Conservation (phyloP, 2,113 vertebrate species). For the Lasiurus borealis region DNA sequence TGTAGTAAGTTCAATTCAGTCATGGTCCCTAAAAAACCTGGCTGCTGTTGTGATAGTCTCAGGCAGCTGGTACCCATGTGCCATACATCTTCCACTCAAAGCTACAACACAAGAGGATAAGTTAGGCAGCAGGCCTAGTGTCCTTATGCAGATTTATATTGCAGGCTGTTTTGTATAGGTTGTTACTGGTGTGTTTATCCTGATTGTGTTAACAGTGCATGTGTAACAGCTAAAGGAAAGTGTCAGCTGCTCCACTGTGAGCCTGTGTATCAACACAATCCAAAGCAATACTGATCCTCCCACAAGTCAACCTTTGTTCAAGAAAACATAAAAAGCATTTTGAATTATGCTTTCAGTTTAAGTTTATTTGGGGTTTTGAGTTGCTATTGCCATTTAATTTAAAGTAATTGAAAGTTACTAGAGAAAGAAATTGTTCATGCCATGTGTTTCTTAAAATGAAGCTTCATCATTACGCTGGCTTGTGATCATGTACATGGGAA, state of each 20-base stretch:
- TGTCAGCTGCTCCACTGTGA: background rate
- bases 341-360: background rate
- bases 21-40: background rate
- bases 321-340: slow-evolving; percentile 36
- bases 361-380: background rate
- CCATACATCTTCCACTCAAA: background rate
- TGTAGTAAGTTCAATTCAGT: background rate
- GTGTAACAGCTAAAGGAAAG: background rate
- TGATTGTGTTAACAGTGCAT: background rate
- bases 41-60: slow-evolving; percentile 9
- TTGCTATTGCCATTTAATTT: background rate
- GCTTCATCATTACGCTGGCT: background rate
- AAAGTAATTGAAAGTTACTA: slow-evolving; percentile 39
- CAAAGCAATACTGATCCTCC: background rate
- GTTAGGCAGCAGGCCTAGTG: background rate
- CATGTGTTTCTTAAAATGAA: slow-evolving; percentile 7
- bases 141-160: background rate
- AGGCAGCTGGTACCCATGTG: background rate
- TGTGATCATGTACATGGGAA: background rate
- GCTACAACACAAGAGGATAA: slow-evolving; percentile 7
- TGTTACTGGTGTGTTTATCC: background rate
- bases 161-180: background rate
- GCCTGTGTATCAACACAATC: background rate
- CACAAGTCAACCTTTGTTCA: background rate
- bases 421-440: slow-evolving; percentile 30